Percentiles rank a stretch among this genome's conserved stretches.
Evolutionary conservation across 2,797 vertebrate species (phyloP).

Genomic region (Dendrocincla fuliginosa): DNA sequence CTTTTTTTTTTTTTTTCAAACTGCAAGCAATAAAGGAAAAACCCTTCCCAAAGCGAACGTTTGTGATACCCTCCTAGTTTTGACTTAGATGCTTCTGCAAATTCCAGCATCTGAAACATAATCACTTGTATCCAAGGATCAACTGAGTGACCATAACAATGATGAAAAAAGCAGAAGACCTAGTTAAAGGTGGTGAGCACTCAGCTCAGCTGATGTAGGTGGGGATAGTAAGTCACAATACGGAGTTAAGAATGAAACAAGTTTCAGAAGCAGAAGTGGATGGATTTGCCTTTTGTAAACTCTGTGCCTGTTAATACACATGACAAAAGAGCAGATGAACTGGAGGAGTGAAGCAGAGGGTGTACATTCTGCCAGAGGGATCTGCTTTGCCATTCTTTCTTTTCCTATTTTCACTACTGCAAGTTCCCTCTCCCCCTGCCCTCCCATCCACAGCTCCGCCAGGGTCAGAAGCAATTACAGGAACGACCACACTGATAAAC

Average conservation of each 20-base stretch:
- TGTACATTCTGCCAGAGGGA: background rate
- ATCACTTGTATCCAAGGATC: background rate
- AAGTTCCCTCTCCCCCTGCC: background rate
- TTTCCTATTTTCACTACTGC: background rate
- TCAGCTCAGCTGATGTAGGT: background rate
- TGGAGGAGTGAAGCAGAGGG: background rate
- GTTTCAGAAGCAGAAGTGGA: background rate
- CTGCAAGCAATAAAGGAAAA: background rate
- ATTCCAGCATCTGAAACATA: background rate
- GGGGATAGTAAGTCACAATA: background rate
- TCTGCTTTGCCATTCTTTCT: background rate
- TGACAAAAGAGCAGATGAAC: constrained; percentile 18
- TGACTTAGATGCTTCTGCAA: background rate
- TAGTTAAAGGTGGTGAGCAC: background rate
- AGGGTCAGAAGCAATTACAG: background rate
- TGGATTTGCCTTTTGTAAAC: background rate
- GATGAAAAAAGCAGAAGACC: constrained; percentile 1
- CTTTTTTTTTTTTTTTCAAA: background rate
- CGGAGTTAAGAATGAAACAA: background rate
- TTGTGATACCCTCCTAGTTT: background rate
- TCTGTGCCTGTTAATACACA: background rate
- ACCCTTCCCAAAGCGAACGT: background rate
- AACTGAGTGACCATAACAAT: background rate
- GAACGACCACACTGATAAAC: background rate
- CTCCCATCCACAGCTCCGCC: background rate